Evolutionary conservation across 2,113 vertebrate genomes (phyloP), one percentile per base, ranked within the genome.

Genomic region (Cervus canadensis): DNA sequence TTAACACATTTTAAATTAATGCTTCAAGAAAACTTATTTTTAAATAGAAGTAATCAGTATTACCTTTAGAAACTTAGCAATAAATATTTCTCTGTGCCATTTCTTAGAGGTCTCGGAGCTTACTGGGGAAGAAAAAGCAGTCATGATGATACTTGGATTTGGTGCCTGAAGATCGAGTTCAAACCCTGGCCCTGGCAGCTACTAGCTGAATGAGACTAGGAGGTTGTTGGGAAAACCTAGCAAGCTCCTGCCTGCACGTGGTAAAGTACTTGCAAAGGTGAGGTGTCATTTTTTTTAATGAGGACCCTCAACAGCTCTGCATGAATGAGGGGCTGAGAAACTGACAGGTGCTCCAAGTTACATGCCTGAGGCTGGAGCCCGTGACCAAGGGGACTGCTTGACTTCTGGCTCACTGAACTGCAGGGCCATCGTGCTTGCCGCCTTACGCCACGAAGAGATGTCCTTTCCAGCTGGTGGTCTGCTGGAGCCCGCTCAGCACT

Each of bases 61-160:
- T 91, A 96, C 45, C 92, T 96, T 96, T 96, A 97, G 89, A 94
- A 98, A 96, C 52, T 78, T 92, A 92, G 60, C 96, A 98, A 97
- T 98, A 97, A 98, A 96, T 94, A 48, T 81, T 96, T 94, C 93
- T 97, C 79, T 94, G 93, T 67, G 83, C 91, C 94, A 83, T 97
- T 98, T 97, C 98, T 89, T 97, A 98, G 98, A 97, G 98, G 98
- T 19, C 91, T 92, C 56, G 28, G 50, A 91, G 62, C 98, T 98
- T 98, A 98, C 95, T 98, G 90, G n/a, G 15, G 28, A 48, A 48
- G 28, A 5, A 79, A 48, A 79, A 48, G 14, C 8, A 33, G 60
- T 50, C 60, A 16, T 0, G 36, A 30, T 43, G 33, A 43, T 8
- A 13, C 45, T 19, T 12, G 50, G 43, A 71, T 85, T 60, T 10